phyloP scores from a whole-genome alignment of 2,113 vertebrate genomes.

The Osmerus mordax region DNA sequence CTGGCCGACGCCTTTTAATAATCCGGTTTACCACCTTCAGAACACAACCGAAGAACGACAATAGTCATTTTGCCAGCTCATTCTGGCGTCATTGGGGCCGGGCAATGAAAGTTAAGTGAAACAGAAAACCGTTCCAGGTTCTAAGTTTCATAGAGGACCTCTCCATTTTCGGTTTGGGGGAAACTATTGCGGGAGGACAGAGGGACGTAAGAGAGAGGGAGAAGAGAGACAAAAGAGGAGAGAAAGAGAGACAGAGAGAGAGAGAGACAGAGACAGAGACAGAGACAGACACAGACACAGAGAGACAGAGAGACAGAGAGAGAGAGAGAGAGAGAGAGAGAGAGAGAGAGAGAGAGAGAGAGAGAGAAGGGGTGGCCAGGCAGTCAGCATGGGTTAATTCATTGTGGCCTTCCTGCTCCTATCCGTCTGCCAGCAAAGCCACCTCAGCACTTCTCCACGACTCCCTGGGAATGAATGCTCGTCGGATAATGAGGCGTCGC shows the following conservation, averaged over 20 bases:
- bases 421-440: conserved; percentile 58
- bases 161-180: no score
- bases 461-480: conserved; percentile 66
- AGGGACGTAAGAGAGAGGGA: conserved; percentile 3
- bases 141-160: no score
- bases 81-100: neutral
- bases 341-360: neutral
- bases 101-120: no score
- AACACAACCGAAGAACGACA: conserved; percentile 10
- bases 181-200: neutral
- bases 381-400: conserved; percentile 59
- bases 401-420: conserved; percentile 42
- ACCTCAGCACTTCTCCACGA: conserved; percentile 71
- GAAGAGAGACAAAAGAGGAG: conserved; percentile 5
- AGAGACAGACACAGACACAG: neutral
- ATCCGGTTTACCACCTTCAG: conserved; percentile 19
- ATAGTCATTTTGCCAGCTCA: neutral
- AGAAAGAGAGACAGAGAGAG: neutral
- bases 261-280: neutral
- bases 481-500: conserved; percentile 61
- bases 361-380: conserved; percentile 21
- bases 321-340: neutral
- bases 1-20: conserved; percentile 10
- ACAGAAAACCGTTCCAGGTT: neutral
- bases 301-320: neutral